Evolutionary conservation across 2,888 invertebrate species (phyloP), one percentile per base, ranked within the genome.

Genomic region (Microplitis manilae): DNA sequence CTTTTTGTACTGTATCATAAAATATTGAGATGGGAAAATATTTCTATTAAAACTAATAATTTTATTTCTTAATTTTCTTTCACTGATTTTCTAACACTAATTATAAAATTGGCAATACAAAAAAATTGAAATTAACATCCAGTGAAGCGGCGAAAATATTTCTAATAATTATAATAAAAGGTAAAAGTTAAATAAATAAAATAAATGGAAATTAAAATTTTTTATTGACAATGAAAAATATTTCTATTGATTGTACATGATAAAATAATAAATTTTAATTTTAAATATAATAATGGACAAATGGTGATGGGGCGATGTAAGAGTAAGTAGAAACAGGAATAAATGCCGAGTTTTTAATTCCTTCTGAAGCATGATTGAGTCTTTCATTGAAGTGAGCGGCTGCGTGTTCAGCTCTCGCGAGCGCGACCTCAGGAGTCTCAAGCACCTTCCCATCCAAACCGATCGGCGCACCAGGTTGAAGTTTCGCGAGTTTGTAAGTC

Each of bases 351-450:
- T 62, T 39, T 68, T 68, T 64, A 6, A 71, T 38, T 30, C 30
- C 38, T 39, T 71, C 65, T 7, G 59, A 41, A 40, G 67, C 72
- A n/a, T 67, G 65, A 13, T 73, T 68, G 2, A 77, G 50, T 74
- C 65, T 77, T 9, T 60, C 77, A 69, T 77, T 77, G 72, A 85
- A 76, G 76, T 87, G 87, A 6, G 89, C 88, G 1, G 86, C 86
- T 0, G 87, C 86, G 79, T 90, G 89, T n/a, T 87, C 88, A n/a
- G 84, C 87, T 71, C 88, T 89, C 38, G 88, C 87, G 4, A 83
- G 78, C 4, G 85, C 80, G 4, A 89, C 89, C 79, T 89, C 89
- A 40, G 88, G 87, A n/a, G 89, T 89, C 78, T 89, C 89, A 17
- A 89, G 83, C 5, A 89, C 89, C 5, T 87, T 86, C 1, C 89